Base-by-base conservation (phyloP, 2,888 invertebrate genomes). In the Axea sp. region DNA sequence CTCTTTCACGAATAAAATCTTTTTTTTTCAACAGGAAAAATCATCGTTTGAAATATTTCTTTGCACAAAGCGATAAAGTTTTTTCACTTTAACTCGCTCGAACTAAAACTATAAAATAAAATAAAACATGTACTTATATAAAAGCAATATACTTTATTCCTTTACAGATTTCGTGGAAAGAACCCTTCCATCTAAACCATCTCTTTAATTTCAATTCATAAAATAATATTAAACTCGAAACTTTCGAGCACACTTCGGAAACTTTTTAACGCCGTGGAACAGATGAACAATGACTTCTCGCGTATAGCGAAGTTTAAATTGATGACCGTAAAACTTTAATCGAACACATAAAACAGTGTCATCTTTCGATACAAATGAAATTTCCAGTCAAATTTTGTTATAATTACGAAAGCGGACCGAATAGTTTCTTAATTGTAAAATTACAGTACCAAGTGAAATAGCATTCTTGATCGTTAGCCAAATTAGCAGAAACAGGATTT, bases 151-250 rank as follows among this genome's bases (percentile, higher is more conserved):
- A 47, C 17, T 17, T 15, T 30, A 47, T 35, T 41, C 35, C 14
- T 35, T 17, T 35, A 24, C 49, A 51, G 24, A 35, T 51, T 51
- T 35, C 24, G 7, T 3, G 8, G 15, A 24, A 17, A 35, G 19
- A 33, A 35, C 14, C 22, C 14, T 9, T 30, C 30, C 17, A 17
- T 24, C 45, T 9, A 17, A 30, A 49, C 31, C 49, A 26, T 24
- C 26, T 17, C 30, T 39, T 39, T 57, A 57, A 57, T 57, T 57
- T 43, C 43, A 41, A 43, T 41, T 57, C 57, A 57, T 57, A 59
- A 43, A 45, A 59, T 59, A 45, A 59, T 59, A 59, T 59, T 35
- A 59, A 59, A 59, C 55, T 59, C 15, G 45, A 45, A 59, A 59
- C 43, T 59, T 59, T 45, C 33, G 6, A 45, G 45, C 43, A 45